Evolutionary conservation across 1,140 invertebrate genomes (phyloP), one percentile per base, ranked within the genome.

Genomic region (Drosophila bocki): DNA sequence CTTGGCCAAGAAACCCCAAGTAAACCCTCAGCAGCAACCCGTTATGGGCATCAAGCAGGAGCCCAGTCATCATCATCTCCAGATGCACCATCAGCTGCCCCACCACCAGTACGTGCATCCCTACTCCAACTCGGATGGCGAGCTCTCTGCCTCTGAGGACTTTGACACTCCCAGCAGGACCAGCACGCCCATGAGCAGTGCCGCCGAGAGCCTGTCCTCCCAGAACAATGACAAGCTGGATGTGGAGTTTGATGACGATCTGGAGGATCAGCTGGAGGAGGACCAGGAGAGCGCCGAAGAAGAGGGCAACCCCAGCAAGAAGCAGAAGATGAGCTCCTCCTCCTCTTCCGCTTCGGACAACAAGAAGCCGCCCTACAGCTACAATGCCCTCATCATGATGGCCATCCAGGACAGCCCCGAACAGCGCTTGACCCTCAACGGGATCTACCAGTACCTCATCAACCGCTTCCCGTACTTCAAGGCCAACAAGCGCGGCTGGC

Each of bases 341-440:
- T 17, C 35, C 13, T 56, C 53, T 15, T 0, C 35, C 8, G 13
- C 4, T 0, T 19, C 39, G 64, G 95, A 87, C 94, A 95, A 95
- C 90, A 97, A 98, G 82, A 99, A 99, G 88, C 99, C 99, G 0
- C 97, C 98, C 0, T 99, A 98, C 94, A 99, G 98, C 92, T 99
- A 99, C 94, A 99, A 99, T 93, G 98, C 99, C 0, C 95, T 99
- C 29, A 99, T 99, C 90, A 99, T 99, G 98, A 99, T 99, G 98
- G 99, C 99, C 11, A 99, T 99, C 47, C 94, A 98, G 29, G 96
- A 97, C 74, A 98, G 97, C 82, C 96, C 97, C 1, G 97, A 99
- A 76, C 99, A 99, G 92, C 94, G 98, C 9, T 94, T 99, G 8
- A 99, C 99, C 0, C 93, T 99, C 1, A 99, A 99, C 93, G 99